These are phyloP conservation scores for Lasioglossum leucozonium DNA, from an alignment of 2,888 invertebrate species.

Conservation along the genomic window DNA sequence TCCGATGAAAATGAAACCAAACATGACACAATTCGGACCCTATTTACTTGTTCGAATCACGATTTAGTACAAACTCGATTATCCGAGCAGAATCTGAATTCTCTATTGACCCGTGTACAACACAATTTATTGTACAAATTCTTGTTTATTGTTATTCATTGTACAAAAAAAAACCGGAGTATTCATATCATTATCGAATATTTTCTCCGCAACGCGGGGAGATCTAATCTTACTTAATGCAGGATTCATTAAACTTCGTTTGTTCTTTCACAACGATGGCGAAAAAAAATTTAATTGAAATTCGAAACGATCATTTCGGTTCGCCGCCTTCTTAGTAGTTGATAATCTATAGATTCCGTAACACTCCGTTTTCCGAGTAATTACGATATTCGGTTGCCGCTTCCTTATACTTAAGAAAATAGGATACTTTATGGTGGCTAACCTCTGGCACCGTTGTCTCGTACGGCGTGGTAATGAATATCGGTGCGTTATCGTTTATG, in stretches of 20 bases:
- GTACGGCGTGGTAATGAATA: constrained; percentile 93
- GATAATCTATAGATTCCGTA: constrained; percentile 22
- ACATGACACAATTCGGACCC: not conserved
- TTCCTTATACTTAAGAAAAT: constrained; percentile 13
- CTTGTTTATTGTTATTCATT: no score
- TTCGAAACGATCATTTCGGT: constrained; percentile 25
- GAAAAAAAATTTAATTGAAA: constrained; percentile 54
- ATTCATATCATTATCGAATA: constrained; percentile 4
- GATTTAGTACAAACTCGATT: not conserved
- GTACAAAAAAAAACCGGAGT: no score
- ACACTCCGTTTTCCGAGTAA: constrained; percentile 20
- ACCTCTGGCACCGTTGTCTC: constrained; percentile 95
- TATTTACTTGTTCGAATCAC: not conserved
- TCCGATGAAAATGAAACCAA: not conserved
- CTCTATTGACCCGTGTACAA: no score
- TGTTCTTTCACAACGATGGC: not conserved
- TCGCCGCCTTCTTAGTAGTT: not conserved
- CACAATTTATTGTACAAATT: no score
- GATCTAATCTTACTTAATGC: not conserved
- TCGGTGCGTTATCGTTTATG: constrained; percentile 95
- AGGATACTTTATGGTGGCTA: constrained; percentile 77
- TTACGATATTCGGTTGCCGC: constrained; percentile 31
- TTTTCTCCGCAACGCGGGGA: not conserved
- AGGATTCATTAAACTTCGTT: not conserved
- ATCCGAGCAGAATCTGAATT: not conserved